A percentile compares a stretch with the other conserved stretches of the same genome.
Evolutionary conservation across 2,888 invertebrate species (phyloP).

Genomic region (Ashinkailepas kermadecensis): DNA sequence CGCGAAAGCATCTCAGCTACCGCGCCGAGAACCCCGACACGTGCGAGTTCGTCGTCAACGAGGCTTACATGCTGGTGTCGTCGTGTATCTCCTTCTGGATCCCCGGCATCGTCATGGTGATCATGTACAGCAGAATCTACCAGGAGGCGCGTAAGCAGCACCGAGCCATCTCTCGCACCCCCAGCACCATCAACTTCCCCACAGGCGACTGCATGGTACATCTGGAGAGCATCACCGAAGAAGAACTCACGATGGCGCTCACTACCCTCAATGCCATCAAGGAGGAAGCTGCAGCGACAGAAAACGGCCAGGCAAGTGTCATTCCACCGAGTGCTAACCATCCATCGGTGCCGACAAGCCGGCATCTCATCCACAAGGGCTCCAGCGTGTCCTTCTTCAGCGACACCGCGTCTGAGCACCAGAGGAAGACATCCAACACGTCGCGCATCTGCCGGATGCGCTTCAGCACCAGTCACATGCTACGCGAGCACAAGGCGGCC

Average conservation of each 20-base stretch:
- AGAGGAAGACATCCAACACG: background rate
- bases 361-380: background rate
- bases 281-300: background rate
- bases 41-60: constrained; percentile 32
- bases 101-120: constrained; percentile 33
- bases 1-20: too few species aligned
- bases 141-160: constrained; percentile 59
- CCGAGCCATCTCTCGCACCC: constrained; percentile 23
- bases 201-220: background rate
- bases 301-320: background rate
- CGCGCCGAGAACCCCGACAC: constrained; percentile 42
- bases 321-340: too few species aligned
- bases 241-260: background rate
- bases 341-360: background rate
- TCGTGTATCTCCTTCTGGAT: constrained; percentile 34
- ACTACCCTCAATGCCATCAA: background rate
- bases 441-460: background rate
- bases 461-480: background rate
- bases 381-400: background rate
- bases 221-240: background rate
- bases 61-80: constrained; percentile 32
- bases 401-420: background rate
- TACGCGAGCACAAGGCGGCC: constrained; percentile 80
- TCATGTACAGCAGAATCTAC: constrained; percentile 56
- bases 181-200: background rate